These are phyloP conservation scores for Drosophila aff. DNA, from an alignment of 1,140 invertebrate species.

Conservation along the genomic window DNA sequence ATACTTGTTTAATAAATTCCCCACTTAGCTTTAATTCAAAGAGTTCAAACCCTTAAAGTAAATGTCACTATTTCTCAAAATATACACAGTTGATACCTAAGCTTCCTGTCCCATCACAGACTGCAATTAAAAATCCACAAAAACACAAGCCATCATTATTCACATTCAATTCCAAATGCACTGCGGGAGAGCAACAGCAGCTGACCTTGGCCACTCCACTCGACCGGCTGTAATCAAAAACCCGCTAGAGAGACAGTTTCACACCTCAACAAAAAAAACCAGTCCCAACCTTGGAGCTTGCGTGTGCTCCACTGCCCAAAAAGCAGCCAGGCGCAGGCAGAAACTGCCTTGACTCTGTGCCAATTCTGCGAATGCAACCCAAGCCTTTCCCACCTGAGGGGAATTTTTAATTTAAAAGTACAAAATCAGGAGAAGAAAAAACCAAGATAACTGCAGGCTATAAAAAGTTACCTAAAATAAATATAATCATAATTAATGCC, in stretches of 20 bases:
- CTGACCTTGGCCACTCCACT: constrained; percentile 20
- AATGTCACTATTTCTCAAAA: too few relatives aligned
- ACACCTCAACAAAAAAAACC: constrained; percentile 43
- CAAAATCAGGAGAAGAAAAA: constrained; percentile 3
- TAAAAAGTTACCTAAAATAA: constrained; percentile 10
- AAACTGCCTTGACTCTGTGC: constrained; percentile 15
- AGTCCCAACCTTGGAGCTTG: constrained; percentile 58
- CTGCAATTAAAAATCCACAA: constrained; percentile 1
- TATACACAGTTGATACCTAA: background rate
- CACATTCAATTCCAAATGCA: constrained; percentile 22
- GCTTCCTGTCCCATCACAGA: background rate
- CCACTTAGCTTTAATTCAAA: background rate
- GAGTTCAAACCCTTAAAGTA: background rate
- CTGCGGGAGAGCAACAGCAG: constrained; percentile 32
- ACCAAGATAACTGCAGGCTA: constrained; percentile 44
- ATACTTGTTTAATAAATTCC: background rate
- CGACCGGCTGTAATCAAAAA: constrained; percentile 51
- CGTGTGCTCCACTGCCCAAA: constrained; percentile 65
- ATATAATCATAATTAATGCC: constrained; percentile 46
- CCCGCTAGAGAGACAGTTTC: constrained; percentile 48
- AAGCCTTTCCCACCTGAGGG: constrained; percentile 41
- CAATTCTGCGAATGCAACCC: constrained; percentile 60
- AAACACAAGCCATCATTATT: constrained; percentile 2
- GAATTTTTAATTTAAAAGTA: constrained; percentile 39
- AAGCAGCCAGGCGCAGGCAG: constrained; percentile 3